phyloP scores from a whole-genome alignment of 1,140 invertebrate species.

The Drosophila sechellia region DNA sequence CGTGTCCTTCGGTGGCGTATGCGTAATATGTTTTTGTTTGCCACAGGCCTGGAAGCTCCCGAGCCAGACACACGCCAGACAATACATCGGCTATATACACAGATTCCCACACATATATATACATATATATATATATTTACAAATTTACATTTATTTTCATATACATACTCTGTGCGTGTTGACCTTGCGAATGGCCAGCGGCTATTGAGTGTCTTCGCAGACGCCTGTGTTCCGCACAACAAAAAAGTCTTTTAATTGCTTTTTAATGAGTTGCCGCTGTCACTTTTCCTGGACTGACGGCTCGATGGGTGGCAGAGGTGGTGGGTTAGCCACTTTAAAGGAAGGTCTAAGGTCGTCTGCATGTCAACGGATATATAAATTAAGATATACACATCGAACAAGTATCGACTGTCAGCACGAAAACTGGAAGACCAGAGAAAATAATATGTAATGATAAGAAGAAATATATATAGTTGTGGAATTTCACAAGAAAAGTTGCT shows the following conservation, averaged over 20 bases:
- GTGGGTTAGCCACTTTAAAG: background rate
- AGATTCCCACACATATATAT: background rate
- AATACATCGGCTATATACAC: constrained; percentile 34
- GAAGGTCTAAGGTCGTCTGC: constrained; percentile 15
- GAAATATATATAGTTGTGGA: no score
- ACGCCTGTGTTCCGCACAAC: constrained; percentile 36
- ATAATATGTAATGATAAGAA: background rate
- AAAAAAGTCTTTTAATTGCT: constrained; percentile 66
- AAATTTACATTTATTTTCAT: constrained; percentile 13
- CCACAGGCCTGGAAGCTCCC: constrained; percentile 33
- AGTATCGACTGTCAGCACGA: constrained; percentile 53
- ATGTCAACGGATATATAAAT: constrained; percentile 14
- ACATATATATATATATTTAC: constrained; percentile 6
- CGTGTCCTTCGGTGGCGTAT: constrained; percentile 59
- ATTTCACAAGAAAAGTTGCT: no score
- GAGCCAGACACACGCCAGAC: constrained; percentile 54
- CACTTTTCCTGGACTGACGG: constrained; percentile 13
- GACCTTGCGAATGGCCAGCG: constrained; percentile 67
- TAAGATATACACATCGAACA: constrained; percentile 47
- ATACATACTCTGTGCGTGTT: constrained; percentile 48
- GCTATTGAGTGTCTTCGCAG: constrained; percentile 39
- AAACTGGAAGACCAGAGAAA: constrained; percentile 21
- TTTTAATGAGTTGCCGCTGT: constrained; percentile 63
- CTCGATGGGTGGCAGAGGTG: background rate
- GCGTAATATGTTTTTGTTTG: constrained; percentile 69